Conservation (phyloP, 1,140 invertebrate species). For the Brevipalpus yothersi region DNA sequence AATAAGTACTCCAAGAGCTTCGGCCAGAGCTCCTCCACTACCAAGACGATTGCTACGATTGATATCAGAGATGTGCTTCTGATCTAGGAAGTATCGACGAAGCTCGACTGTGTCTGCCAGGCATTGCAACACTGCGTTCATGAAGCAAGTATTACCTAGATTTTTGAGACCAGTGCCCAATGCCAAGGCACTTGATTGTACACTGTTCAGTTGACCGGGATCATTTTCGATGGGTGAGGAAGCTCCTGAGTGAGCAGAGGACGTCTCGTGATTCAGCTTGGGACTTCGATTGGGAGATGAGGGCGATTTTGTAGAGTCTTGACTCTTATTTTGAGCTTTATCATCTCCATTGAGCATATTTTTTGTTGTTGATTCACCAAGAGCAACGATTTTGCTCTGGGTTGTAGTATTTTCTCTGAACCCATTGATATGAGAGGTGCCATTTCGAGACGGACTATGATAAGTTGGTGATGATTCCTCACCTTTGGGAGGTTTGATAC, state of each 20-base stretch:
- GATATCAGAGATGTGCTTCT: slow-evolving; percentile 10
- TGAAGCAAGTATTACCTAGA: slow-evolving; percentile 30
- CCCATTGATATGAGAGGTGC: no score
- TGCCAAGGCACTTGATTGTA: no score
- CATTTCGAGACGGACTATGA: no score
- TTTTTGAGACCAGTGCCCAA: slow-evolving; percentile 25
- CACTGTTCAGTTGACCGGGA: slow-evolving; percentile 9
- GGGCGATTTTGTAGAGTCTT: slow-evolving; percentile 9
- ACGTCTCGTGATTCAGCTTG: neutral
- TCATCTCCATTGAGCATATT: neutral
- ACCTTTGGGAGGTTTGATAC: no score
- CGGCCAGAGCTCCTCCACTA: slow-evolving; percentile 37
- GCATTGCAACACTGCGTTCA: slow-evolving; percentile 37
- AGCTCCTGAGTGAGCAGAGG: neutral
- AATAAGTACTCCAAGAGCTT: slow-evolving; percentile 45
- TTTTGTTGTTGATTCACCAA: neutral
- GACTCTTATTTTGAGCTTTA: slow-evolving; percentile 20
- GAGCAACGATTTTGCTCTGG: neutral
- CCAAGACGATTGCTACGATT: slow-evolving; percentile 10
- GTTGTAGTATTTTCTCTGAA: neutral
- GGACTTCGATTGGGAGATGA: neutral
- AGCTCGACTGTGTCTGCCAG: slow-evolving; percentile 45
- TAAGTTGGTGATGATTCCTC: no score
- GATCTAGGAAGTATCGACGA: slow-evolving; percentile 38
- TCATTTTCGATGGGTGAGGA: slow-evolving; percentile 6